Base-by-base conservation (phyloP, 2,888 invertebrate genomes). In the Pyrrhosoma nymphula region DNA sequence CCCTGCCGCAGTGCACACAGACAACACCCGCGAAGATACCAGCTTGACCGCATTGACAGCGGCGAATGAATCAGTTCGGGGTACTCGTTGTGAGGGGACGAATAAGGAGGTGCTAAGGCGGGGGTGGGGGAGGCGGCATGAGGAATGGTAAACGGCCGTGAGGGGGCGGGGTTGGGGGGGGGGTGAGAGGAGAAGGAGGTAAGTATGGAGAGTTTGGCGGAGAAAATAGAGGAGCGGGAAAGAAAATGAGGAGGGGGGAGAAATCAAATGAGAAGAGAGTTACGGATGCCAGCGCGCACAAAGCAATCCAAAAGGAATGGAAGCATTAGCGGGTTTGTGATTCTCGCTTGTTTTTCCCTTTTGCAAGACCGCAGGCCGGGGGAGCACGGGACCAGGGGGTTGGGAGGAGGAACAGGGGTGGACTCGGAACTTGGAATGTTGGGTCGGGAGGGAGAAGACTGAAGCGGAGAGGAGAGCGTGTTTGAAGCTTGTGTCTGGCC, bases 51-150 rank as follows among this genome's bases (percentile, higher is more conserved):
- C 93, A 93, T 93, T 69, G 93, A 69, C 93, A 93, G 93, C 69
- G 63, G 69, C 47, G 69, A 69, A 93, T 93, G 93, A 93, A 93
- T 75, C 93, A 69, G 93, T 75, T 93, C 75, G 93, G 93, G 69
- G 47, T 69, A 75, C 93, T 93, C 69, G 90, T 60, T 35, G 93
- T 69, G 12, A 47, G 69, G 69, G 93, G 69, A 91, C 90, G 90
- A 90, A 90, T 90, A 60, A 90, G 60, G 88, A 90, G 60, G 88
- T 88, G 88, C 88, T 88, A 88, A 47, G 35, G 63, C 35, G 69
- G 55, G 55, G 88, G 88, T 39, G 47, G 91, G 26, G 60, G 63
- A 39, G 35, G 60, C 55, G 91, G 82, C 4, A 18, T 12, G 82
- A 35, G 30, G 35, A 82, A 35, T 35, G 82, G 30, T 82, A 35